Percentiles rank a stretch among this genome's conserved stretches.
phyloP scores from a whole-genome alignment of 2,888 invertebrate genomes.

The Andrena bucephala region DNA sequence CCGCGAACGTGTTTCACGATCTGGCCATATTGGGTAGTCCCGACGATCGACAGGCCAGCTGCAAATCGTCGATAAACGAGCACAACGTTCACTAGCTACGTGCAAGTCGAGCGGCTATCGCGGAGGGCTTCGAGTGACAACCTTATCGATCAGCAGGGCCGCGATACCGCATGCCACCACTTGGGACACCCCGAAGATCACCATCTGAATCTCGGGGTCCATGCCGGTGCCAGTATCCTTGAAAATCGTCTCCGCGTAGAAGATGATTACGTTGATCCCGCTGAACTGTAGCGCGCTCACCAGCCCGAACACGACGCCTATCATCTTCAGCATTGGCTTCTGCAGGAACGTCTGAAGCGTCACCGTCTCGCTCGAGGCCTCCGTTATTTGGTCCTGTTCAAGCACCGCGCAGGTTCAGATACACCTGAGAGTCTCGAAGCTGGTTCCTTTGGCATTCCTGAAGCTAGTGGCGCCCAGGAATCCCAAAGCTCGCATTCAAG shows the following conservation, averaged over 20 bases:
- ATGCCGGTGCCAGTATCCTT: constrained; percentile 86
- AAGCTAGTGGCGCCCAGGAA: not conserved
- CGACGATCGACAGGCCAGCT: not conserved
- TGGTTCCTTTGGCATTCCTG: not conserved
- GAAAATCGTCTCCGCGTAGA: constrained; percentile 92
- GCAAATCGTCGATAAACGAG: constrained; percentile 13
- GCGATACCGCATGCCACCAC: constrained; percentile 91
- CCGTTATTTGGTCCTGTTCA: constrained; percentile 48
- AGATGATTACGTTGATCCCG: constrained; percentile 93
- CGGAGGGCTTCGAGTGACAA: constrained; percentile 32
- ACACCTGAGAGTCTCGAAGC: not conserved
- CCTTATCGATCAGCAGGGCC: constrained; percentile 91
- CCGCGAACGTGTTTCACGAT: not conserved
- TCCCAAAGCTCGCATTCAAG: not conserved
- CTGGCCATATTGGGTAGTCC: not conserved
- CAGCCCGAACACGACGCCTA: constrained; percentile 90
- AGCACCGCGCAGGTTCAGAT: not conserved
- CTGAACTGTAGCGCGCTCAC: constrained; percentile 95
- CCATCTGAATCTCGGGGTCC: constrained; percentile 81
- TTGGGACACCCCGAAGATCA: constrained; percentile 89
- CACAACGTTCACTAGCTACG: constrained; percentile 7
- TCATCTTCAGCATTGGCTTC: constrained; percentile 88
- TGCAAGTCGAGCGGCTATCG: not conserved
- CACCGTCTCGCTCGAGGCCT: constrained; percentile 26
- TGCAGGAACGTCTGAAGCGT: constrained; percentile 86